These are phyloP conservation scores for Sebastes cheni DNA, from an alignment of 2,797 vertebrate genomes.

Conservation along the genomic window DNA sequence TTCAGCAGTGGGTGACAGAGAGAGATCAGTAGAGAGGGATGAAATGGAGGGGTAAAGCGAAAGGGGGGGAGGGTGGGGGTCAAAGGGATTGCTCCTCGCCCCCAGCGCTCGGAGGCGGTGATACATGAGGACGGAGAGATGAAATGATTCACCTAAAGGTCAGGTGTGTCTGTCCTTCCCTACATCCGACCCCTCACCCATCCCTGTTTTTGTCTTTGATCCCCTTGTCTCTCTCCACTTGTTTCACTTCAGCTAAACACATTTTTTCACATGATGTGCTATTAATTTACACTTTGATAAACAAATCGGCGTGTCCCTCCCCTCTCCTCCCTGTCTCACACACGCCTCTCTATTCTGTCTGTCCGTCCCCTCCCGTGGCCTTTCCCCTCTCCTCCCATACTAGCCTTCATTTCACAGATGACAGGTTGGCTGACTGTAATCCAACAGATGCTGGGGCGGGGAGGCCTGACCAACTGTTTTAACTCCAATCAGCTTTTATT, in stretches of 20 bases:
- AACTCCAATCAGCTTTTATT: constrained; percentile 83
- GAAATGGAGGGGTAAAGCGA: constrained; percentile 13
- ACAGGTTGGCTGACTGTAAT: constrained; percentile 76
- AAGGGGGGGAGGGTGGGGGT: constrained; percentile 23
- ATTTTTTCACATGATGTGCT: background rate
- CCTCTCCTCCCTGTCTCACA: background rate
- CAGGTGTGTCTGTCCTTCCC: constrained; percentile 52
- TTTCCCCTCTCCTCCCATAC: constrained; percentile 63
- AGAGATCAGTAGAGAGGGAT: constrained; percentile 12
- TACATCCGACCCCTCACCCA: constrained; percentile 3
- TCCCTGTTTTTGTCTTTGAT: background rate
- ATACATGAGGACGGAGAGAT: constrained; percentile 67
- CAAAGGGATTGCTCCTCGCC: constrained; percentile 59
- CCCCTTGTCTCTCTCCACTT: background rate
- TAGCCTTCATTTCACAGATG: constrained; percentile 82
- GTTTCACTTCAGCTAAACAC: background rate
- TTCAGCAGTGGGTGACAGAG: constrained; percentile 63
- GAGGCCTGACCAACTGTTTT: constrained; percentile 77
- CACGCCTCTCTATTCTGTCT: constrained; percentile 11
- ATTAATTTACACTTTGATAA: constrained; percentile 27
- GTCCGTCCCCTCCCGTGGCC: constrained; percentile 57
- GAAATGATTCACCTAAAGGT: constrained; percentile 80
- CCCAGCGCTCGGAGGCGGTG: constrained; percentile 61
- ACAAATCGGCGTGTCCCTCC: background rate
- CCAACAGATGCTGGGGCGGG: constrained; percentile 76